Conservation (phyloP, 2,113 vertebrate species). For the Microcebus ravelobensis region DNA sequence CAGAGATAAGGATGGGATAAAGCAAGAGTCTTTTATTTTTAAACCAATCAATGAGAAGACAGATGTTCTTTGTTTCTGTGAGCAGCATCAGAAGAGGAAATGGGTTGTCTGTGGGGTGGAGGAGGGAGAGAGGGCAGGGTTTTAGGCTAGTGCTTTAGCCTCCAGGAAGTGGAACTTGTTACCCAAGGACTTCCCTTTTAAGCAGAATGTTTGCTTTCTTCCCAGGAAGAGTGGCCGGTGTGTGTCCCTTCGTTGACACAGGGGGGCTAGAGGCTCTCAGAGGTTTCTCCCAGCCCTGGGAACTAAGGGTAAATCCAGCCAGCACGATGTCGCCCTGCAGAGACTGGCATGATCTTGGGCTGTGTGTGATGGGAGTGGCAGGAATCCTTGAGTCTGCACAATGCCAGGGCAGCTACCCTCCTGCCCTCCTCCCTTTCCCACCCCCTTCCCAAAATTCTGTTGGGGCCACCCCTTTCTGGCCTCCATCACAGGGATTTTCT, state of each 20-base stretch:
- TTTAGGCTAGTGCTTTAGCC: background rate
- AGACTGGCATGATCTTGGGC: too few relatives aligned
- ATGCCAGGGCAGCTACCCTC: background rate
- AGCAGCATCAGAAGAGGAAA: constrained; percentile 19
- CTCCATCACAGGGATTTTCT: background rate
- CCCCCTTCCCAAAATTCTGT: background rate
- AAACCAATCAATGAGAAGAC: background rate
- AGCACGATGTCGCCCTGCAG: rapidly evolving
- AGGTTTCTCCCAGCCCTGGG: background rate
- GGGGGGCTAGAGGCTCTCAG: background rate
- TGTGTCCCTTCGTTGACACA: background rate
- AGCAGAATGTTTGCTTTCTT: background rate
- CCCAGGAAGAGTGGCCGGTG: background rate
- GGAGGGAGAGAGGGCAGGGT: background rate
- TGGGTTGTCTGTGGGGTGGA: background rate
- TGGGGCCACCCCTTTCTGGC: background rate
- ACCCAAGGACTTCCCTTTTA: background rate
- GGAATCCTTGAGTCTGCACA: background rate
- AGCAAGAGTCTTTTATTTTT: background rate
- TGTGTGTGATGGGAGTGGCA: background rate
- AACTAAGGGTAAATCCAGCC: background rate
- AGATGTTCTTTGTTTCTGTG: constrained; percentile 40
- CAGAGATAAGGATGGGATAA: background rate
- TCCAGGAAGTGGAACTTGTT: background rate
- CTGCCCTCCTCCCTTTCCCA: background rate